A percentile compares a stretch with the other conserved stretches of the same genome.
Evolutionary conservation across 2,113 vertebrate species (phyloP).

Genomic region (Indicator indicator): DNA sequence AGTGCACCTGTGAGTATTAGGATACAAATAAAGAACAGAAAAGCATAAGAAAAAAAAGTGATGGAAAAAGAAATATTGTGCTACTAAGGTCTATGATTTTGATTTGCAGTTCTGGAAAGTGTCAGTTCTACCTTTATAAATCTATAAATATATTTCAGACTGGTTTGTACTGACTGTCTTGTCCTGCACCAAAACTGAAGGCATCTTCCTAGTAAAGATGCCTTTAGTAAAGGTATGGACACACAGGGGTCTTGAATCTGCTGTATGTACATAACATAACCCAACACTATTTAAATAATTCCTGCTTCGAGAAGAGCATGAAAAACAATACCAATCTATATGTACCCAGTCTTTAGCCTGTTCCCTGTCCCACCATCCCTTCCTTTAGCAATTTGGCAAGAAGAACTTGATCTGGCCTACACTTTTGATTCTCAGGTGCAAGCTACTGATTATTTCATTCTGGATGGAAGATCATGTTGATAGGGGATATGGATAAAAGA

Average conservation of each 20-base stretch:
- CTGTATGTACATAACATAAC: background rate
- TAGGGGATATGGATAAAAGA: background rate
- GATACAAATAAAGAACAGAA: background rate
- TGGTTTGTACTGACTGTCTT: background rate
- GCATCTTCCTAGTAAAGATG: background rate
- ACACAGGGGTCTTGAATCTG: background rate
- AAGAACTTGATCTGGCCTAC: background rate
- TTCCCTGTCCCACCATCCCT: background rate
- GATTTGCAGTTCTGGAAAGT: background rate
- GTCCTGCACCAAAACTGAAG: background rate
- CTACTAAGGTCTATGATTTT: background rate
- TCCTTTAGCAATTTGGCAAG: background rate
- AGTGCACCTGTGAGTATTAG: background rate
- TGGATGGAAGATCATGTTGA: background rate
- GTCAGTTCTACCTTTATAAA: background rate
- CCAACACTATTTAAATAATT: background rate
- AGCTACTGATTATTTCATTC: background rate
- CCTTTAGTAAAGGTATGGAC: background rate
- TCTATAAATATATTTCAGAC: background rate
- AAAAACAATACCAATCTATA: background rate
- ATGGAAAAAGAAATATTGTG: background rate
- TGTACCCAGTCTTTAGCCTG: background rate
- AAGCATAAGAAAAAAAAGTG: background rate
- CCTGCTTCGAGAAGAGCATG: background rate
- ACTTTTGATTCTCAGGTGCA: background rate